These are phyloP conservation scores for Chelon labrosus DNA, from an alignment of 2,797 vertebrate species.

Conservation along the genomic window DNA sequence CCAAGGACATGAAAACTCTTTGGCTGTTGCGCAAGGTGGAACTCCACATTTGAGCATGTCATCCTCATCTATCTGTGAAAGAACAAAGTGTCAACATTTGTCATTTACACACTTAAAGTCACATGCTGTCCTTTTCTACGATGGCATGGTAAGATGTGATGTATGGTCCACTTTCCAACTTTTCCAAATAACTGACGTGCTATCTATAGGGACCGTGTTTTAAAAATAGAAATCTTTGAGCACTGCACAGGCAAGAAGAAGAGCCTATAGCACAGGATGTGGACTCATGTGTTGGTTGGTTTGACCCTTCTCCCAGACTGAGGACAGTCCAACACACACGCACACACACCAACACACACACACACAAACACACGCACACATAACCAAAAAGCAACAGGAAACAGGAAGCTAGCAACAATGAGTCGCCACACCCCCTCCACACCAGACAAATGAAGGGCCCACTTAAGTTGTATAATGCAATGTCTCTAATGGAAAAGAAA, in stretches of 20 bases:
- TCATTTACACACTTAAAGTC: not conserved
- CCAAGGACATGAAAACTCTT: slow-evolving; percentile 15
- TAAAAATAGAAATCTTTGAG: slow-evolving; percentile 55
- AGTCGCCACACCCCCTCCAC: slow-evolving; percentile 28
- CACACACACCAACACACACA: slow-evolving; percentile 43
- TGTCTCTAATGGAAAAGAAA: not conserved
- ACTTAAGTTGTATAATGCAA: slow-evolving; percentile 17
- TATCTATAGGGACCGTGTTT: slow-evolving; percentile 27
- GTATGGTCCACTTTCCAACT: not conserved
- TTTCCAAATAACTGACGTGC: slow-evolving; percentile 7
- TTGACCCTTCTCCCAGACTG: slow-evolving; percentile 58
- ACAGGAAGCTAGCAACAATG: slow-evolving; percentile 84
- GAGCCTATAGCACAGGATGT: slow-evolving; percentile 9
- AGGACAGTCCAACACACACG: slow-evolving; percentile 47
- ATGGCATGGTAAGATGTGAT: not conserved
- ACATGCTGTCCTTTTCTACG: not conserved
- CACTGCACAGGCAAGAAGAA: slow-evolving; percentile 36
- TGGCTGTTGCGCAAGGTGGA: slow-evolving; percentile 10
- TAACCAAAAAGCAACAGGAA: slow-evolving; percentile 55
- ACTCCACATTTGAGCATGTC: slow-evolving; percentile 14
- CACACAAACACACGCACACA: slow-evolving; percentile 31
- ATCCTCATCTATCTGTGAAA: not conserved
- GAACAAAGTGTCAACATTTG: slow-evolving; percentile 2
- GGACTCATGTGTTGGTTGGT: slow-evolving; percentile 17
- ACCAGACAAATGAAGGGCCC: slow-evolving; percentile 27